Percentiles rank a stretch among this genome's conserved stretches.
Evolutionary conservation across 92 coral and sea anemone genomes (phyloP).

Genomic region (Porites lobata): DNA sequence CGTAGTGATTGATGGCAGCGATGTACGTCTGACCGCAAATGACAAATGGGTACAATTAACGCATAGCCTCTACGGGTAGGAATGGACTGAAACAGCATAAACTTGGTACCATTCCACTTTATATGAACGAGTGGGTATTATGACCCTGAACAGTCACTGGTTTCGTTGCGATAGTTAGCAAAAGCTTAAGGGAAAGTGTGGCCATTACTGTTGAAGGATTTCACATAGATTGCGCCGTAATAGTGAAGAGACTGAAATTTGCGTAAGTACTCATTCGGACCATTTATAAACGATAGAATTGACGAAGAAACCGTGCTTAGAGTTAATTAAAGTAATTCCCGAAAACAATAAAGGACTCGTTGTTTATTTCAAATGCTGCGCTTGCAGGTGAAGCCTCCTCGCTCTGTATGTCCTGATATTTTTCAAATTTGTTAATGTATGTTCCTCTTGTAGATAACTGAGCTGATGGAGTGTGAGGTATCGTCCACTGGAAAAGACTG

Average conservation of each 20-base stretch:
- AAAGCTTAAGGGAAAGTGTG: conserved; percentile 33
- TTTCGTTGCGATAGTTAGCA: background rate
- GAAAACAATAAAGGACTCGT: conserved; percentile 14
- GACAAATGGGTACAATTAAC: too few species aligned
- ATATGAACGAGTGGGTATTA: too few species aligned
- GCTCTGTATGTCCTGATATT: too few species aligned
- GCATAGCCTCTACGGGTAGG: too few species aligned
- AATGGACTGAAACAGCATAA: too few species aligned
- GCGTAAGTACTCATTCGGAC: background rate
- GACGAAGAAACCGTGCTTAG: too few species aligned
- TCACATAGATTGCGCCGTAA: background rate
- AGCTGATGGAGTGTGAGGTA: background rate
- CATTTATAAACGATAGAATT: conserved; percentile 35
- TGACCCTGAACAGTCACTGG: too few species aligned
- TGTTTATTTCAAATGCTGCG: conserved; percentile 9
- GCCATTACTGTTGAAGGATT: conserved; percentile 45
- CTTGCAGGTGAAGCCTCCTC: conserved; percentile 4
- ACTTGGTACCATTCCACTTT: too few species aligned
- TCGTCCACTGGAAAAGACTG: background rate
- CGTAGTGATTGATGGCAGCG: too few species aligned
- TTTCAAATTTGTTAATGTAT: background rate
- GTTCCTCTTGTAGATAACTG: conserved; percentile 37
- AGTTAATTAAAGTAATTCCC: background rate
- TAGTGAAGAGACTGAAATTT: conserved; percentile 27
- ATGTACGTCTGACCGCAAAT: too few species aligned